Evolutionary conservation across 2,797 vertebrate species (phyloP).

Genomic region (Perodicticus potto): DNA sequence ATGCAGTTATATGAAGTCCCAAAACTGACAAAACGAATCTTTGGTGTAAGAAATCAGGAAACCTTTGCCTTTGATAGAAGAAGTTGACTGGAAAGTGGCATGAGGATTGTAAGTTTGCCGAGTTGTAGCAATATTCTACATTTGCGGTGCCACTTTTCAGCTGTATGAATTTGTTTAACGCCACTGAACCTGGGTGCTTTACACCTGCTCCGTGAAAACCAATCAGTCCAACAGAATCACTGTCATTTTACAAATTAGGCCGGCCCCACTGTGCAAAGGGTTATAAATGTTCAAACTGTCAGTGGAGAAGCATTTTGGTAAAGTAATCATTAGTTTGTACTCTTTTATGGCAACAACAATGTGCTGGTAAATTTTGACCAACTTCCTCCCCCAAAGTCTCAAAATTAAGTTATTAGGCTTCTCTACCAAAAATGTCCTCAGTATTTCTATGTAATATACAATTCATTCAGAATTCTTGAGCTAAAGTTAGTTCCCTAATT

Average conservation of each 20-base stretch:
- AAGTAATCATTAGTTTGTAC: neutral
- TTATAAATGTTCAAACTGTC: neutral
- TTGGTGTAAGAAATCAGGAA: neutral
- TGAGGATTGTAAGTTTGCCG: neutral
- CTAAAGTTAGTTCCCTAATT: neutral
- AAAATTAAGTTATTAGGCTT: conserved; percentile 2
- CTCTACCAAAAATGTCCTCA: neutral
- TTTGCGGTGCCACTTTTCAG: neutral
- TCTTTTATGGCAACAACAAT: neutral
- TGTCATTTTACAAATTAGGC: neutral
- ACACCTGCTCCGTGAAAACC: neutral
- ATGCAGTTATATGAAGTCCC: neutral
- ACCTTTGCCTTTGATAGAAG: neutral
- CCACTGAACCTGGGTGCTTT: neutral
- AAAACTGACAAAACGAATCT: neutral
- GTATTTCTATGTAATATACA: neutral
- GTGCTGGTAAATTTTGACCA: conserved; percentile 23
- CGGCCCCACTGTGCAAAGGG: neutral
- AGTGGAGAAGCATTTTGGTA: neutral
- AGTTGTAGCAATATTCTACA: neutral
- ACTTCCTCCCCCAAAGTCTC: neutral
- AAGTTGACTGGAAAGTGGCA: neutral
- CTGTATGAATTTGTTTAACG: neutral
- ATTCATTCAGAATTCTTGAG: conserved; percentile 10
- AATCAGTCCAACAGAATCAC: neutral